phyloP scores from a whole-genome alignment of 2,888 invertebrate species.

The Zhuqinia jingwanae region DNA sequence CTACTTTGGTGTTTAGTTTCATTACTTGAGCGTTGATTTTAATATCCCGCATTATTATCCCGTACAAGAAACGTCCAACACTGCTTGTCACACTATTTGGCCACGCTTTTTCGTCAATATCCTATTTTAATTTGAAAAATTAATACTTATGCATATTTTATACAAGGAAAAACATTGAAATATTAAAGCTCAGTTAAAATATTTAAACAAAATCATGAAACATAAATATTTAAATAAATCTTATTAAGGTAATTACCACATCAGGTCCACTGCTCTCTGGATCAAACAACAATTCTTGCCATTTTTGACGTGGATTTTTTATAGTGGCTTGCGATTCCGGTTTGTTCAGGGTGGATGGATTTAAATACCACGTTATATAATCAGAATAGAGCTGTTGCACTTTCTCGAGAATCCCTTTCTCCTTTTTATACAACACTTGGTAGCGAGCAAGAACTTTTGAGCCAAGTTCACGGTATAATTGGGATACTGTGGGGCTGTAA shows the following conservation, averaged over 20 bases:
- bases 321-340: neutral
- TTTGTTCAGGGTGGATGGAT: slow-evolving; percentile 79
- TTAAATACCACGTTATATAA: slow-evolving; percentile 86
- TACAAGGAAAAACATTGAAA: too few relatives aligned
- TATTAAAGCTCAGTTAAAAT: too few relatives aligned
- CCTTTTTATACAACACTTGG: slow-evolving; percentile 86
- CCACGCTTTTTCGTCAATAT: slow-evolving; percentile 85
- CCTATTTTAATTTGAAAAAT: slow-evolving; percentile 62
- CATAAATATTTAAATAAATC: neutral
- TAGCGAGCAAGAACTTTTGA: slow-evolving; percentile 86
- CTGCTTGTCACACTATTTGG: slow-evolving; percentile 84
- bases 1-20: slow-evolving; percentile 83
- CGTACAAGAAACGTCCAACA: slow-evolving; percentile 92
- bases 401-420: slow-evolving; percentile 86
- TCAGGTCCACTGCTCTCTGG: slow-evolving; percentile 83
- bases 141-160: neutral
- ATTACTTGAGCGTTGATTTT: slow-evolving; percentile 90
- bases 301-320: slow-evolving; percentile 86
- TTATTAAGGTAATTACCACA: slow-evolving; percentile 81
- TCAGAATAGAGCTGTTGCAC: slow-evolving; percentile 84
- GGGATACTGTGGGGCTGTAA: slow-evolving; percentile 87
- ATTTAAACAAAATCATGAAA: too few relatives aligned
- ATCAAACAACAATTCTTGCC: slow-evolving; percentile 86
- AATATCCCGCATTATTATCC: slow-evolving; percentile 91
- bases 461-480: slow-evolving; percentile 87